Evolutionary conservation across 2,797 vertebrate species (phyloP).

Genomic region (Anguilla obscura): DNA sequence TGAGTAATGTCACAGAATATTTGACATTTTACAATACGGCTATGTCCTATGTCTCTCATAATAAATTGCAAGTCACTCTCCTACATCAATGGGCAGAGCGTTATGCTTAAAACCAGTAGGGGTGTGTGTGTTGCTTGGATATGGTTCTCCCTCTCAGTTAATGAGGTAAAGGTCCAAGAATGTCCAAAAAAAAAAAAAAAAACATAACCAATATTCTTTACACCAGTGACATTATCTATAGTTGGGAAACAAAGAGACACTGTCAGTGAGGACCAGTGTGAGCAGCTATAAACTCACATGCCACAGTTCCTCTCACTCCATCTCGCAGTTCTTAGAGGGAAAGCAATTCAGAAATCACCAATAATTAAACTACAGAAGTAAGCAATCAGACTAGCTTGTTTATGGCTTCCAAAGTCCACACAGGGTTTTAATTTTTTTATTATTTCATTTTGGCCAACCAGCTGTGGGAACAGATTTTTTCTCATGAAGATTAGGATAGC

Average conservation of each 20-base stretch:
- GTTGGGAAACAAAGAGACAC: background rate
- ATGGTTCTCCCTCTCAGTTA: background rate
- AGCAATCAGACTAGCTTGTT: background rate
- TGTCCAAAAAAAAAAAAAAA: background rate
- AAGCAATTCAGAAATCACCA: background rate
- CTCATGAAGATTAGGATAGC: background rate
- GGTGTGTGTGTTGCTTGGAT: background rate
- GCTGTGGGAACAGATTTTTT: background rate
- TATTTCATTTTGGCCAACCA: background rate
- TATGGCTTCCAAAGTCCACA: background rate
- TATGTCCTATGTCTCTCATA: background rate
- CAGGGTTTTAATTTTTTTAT: background rate
- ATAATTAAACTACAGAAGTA: background rate
- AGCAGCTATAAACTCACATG: background rate
- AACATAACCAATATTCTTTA: background rate
- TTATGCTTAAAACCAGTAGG: background rate
- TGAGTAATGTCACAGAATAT: background rate
- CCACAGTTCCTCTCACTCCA: background rate
- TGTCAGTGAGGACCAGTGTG: background rate
- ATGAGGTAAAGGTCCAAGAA: background rate
- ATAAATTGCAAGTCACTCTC: background rate
- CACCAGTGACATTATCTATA: background rate
- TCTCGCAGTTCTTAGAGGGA: background rate
- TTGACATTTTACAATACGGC: background rate
- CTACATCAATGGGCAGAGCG: background rate